phyloP scores from a whole-genome alignment of 2,113 vertebrate species.

The Oncorhynchus masou region DNA sequence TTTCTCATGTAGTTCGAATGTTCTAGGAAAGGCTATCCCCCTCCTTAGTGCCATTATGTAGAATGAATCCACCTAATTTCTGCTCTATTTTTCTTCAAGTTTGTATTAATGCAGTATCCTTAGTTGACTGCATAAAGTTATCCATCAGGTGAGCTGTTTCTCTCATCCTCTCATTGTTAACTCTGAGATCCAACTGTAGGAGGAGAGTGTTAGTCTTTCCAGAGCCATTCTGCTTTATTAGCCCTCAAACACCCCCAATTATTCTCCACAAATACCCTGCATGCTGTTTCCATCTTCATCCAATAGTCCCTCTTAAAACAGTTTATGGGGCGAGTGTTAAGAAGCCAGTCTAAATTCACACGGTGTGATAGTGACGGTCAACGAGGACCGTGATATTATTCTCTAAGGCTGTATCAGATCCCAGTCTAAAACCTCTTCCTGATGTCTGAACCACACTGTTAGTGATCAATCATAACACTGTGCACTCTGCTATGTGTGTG shows the following conservation, averaged over 20 bases:
- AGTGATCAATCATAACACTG: conserved; percentile 39
- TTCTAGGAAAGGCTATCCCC: conserved; percentile 15
- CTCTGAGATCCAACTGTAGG: no score
- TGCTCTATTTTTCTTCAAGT: no score
- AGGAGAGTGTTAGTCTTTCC: neutral
- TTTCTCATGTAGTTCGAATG: conserved; percentile 11
- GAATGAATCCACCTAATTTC: no score
- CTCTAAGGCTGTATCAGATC: neutral
- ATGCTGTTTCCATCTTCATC: neutral
- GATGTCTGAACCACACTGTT: neutral
- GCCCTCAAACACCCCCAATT: neutral
- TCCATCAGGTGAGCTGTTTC: no score
- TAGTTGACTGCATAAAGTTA: no score
- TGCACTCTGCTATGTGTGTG: neutral
- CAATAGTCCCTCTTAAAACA: conserved; percentile 1
- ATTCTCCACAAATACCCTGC: neutral
- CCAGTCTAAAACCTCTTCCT: neutral
- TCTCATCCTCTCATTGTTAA: no score
- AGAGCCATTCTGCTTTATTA: neutral
- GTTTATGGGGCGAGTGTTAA: neutral
- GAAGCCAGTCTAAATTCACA: neutral
- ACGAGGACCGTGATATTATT: neutral
- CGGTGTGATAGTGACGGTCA: neutral
- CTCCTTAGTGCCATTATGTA: neutral
- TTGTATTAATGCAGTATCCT: no score